Evolutionary conservation across 2,797 vertebrate genomes (phyloP), one percentile per base, ranked within the genome.

Genomic region (Pseudochromis fuscus): DNA sequence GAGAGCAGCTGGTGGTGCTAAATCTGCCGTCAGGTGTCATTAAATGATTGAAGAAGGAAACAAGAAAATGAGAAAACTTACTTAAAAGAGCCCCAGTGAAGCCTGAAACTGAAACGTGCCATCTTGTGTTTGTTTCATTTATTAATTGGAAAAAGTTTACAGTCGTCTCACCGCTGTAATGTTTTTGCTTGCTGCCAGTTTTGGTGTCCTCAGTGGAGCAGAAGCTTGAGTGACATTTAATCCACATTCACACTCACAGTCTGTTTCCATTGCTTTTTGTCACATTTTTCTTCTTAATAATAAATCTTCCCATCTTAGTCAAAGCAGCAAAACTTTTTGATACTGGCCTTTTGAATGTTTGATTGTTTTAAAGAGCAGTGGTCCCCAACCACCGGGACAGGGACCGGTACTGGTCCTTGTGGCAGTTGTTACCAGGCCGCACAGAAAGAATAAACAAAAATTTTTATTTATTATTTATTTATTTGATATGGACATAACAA

Each of bases 11-110:
- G 23, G 21, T 25, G 24, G 46, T 16, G 23, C 15, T 25, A 25
- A 49, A 25, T 49, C 23, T 48, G 10, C 24, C 15, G 46, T 49
- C 46, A 27, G 46, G 45, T 48, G 45, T 25, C 46, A 27, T 49
- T 49, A 27, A 25, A 49, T 2, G 3, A 8, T 19, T 21, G 19
- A n/a, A 10, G 42, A 44, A 21, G 42, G 21, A n/a, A 10, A 44
- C 7, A 10, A n/a, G 7, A 10, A 8, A 11, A 44, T 8, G 3
- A 44, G 42, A 44, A 10, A 18, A 40, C 4, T 40, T 7, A 40
- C 38, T 40, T 18, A 6, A n/a, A 40, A 40, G 16, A 18, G 42
- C n/a, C 2, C 8, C 42, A 3, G n/a, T 44, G 2, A 3, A 24
- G 24, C 11, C 46, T 15, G 12, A 25, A 27, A 49, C 5, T 12